Conservation (phyloP, 2,888 invertebrate genomes). For the Sinotaia quadrata region DNA sequence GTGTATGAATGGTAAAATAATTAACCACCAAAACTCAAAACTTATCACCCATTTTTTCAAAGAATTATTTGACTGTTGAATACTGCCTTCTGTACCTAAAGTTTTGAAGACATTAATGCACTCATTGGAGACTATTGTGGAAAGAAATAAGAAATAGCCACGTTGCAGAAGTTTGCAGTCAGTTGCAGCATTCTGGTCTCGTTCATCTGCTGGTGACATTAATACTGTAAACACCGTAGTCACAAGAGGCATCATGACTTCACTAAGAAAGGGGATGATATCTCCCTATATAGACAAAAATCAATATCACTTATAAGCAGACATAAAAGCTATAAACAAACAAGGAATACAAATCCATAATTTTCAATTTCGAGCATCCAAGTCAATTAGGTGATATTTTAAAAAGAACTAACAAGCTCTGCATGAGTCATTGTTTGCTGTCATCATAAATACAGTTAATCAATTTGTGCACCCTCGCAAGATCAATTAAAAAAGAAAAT, state of each 20-base stretch:
- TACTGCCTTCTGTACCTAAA: slow-evolving; percentile 31
- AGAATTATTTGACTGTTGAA: too few relatives aligned
- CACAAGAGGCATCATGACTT: slow-evolving; percentile 75
- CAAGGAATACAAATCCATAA: too few relatives aligned
- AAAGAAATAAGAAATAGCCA: slow-evolving; percentile 74
- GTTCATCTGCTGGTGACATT: slow-evolving; percentile 72
- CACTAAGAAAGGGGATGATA: slow-evolving; percentile 74
- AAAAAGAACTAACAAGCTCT: too few relatives aligned
- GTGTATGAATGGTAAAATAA: too few relatives aligned
- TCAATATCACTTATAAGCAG: background rate
- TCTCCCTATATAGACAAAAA: slow-evolving; percentile 70
- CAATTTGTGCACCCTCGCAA: too few relatives aligned
- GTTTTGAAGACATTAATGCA: slow-evolving; percentile 71
- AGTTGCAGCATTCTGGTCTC: slow-evolving; percentile 73
- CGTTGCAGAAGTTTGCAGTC: slow-evolving; percentile 74
- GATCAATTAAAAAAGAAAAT: too few relatives aligned
- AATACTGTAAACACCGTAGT: slow-evolving; percentile 73
- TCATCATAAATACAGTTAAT: too few relatives aligned
- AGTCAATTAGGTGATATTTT: too few relatives aligned
- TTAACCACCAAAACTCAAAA: too few relatives aligned
- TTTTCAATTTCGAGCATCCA: too few relatives aligned
- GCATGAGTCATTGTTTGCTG: too few relatives aligned
- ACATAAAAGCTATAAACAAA: background rate
- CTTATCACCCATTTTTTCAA: too few relatives aligned
- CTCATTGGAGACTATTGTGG: slow-evolving; percentile 74